Percentiles rank a stretch among this genome's conserved stretches.
Conservation (phyloP, 2,797 vertebrate species). For the Notolepis coatsorum region DNA sequence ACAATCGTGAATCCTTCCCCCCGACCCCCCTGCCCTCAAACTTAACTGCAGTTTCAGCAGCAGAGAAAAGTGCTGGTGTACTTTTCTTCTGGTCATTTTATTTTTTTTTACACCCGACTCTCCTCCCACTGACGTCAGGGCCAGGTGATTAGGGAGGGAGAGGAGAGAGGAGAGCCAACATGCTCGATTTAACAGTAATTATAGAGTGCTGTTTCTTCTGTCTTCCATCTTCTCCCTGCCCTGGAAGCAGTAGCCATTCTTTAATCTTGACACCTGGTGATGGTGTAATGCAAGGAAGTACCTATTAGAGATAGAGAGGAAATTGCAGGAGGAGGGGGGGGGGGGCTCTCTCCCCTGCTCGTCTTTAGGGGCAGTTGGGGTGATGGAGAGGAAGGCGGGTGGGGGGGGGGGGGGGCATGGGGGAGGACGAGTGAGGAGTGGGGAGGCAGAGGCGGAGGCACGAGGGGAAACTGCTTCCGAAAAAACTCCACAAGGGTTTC, state of each 20-base stretch:
- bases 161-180: slow-evolving; percentile 58
- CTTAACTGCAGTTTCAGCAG: slow-evolving; percentile 81
- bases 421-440: slow-evolving; percentile 35
- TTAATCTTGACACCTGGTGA: slow-evolving; percentile 83
- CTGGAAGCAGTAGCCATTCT: slow-evolving; percentile 76
- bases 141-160: slow-evolving; percentile 73
- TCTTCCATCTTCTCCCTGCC: slow-evolving; percentile 70
- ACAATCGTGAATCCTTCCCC: slow-evolving; percentile 74
- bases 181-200: slow-evolving; percentile 85
- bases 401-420: slow-evolving; percentile 46
- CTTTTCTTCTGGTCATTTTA: too few species aligned
- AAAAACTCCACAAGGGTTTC: slow-evolving; percentile 50
- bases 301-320: slow-evolving; percentile 75
- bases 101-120: slow-evolving; percentile 41
- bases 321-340: slow-evolving; percentile 61
- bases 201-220: slow-evolving; percentile 78
- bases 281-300: slow-evolving; percentile 75
- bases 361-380: slow-evolving; percentile 58
- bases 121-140: slow-evolving; percentile 69
- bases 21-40: too few species aligned
- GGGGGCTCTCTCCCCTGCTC: slow-evolving; percentile 53
- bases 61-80: slow-evolving; percentile 63
- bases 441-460: slow-evolving; percentile 11
- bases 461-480: slow-evolving; percentile 37
- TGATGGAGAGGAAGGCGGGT: slow-evolving; percentile 45